These are phyloP conservation scores for Oryzias curvinotus DNA, from an alignment of 2,113 vertebrate genomes.

Conservation along the genomic window DNA sequence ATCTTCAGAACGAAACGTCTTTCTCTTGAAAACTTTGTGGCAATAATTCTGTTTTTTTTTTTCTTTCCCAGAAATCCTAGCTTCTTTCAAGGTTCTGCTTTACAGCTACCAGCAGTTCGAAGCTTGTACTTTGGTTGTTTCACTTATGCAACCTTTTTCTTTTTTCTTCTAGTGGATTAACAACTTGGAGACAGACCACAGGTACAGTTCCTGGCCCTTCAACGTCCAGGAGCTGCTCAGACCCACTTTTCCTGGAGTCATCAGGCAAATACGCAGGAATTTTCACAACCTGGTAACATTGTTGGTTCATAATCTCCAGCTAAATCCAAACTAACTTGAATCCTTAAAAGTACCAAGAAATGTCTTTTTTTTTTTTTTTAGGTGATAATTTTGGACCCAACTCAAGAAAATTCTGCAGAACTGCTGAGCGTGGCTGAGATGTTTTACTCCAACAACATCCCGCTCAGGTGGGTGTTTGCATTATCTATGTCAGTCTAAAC, in stretches of 20 bases:
- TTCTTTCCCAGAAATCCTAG: no score
- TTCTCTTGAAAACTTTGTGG: no score
- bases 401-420: constrained; percentile 84
- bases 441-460: constrained; percentile 97
- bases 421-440: constrained; percentile 92
- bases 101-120: constrained; percentile 7
- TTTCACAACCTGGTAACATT: constrained; percentile 93
- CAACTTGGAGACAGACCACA: constrained; percentile 89
- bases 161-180: constrained; percentile 89
- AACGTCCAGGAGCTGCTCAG: constrained; percentile 92
- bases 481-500: neutral
- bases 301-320: neutral
- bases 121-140: neutral
- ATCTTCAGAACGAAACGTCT: no score
- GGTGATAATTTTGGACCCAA: constrained; percentile 92
- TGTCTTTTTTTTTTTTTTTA: constrained; percentile 57
- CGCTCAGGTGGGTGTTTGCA: constrained; percentile 80
- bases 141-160: constrained; percentile 8
- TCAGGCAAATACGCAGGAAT: constrained; percentile 96
- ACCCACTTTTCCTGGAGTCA: constrained; percentile 96
- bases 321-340: constrained; percentile 3
- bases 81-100: neutral
- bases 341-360: neutral
- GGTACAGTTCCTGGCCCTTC: constrained; percentile 91
- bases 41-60: no score